Evolutionary conservation across 1,140 invertebrate species (phyloP).

Genomic region (Drosophila bipectinata): DNA sequence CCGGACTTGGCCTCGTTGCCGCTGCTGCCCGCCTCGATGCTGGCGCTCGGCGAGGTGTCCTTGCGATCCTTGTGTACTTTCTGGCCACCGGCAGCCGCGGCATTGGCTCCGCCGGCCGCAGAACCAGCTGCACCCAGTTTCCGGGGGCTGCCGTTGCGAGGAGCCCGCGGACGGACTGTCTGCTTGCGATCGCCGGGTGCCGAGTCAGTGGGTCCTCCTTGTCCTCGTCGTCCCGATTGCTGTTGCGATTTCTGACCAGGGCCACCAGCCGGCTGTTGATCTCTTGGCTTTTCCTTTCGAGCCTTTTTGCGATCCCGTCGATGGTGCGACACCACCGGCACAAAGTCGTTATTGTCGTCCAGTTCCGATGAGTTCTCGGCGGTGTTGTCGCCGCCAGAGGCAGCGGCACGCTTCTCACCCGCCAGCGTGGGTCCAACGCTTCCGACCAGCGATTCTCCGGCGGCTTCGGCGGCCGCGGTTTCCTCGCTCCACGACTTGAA

Average conservation of each 20-base stretch:
- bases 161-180: constrained; percentile 35
- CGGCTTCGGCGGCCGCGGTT: constrained; percentile 66
- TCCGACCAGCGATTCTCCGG: constrained; percentile 32
- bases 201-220: constrained; percentile 13
- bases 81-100: constrained; percentile 5
- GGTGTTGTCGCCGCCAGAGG: constrained; percentile 70
- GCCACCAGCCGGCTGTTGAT: constrained; percentile 63
- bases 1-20: constrained; percentile 67
- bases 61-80: constrained; percentile 74
- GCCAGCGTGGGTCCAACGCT: constrained; percentile 35
- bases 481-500: constrained; percentile 83
- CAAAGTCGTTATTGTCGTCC: constrained; percentile 85
- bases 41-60: constrained; percentile 77
- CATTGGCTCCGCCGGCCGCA: constrained; percentile 9
- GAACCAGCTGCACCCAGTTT: constrained; percentile 34
- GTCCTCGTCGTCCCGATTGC: constrained; percentile 19
- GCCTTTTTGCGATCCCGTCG: constrained; percentile 84
- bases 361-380: constrained; percentile 83
- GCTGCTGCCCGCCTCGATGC: constrained; percentile 69
- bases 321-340: constrained; percentile 84
- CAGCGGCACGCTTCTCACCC: constrained; percentile 76
- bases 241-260: constrained; percentile 50
- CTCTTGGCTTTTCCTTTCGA: constrained; percentile 77
- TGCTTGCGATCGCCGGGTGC: constrained; percentile 56
- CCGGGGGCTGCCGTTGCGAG: constrained; percentile 72